A percentile compares a stretch with the other conserved stretches of the same genome.
Evolutionary conservation across 2,888 invertebrate genomes (phyloP).

Genomic region (Cerceris ruficornis): DNA sequence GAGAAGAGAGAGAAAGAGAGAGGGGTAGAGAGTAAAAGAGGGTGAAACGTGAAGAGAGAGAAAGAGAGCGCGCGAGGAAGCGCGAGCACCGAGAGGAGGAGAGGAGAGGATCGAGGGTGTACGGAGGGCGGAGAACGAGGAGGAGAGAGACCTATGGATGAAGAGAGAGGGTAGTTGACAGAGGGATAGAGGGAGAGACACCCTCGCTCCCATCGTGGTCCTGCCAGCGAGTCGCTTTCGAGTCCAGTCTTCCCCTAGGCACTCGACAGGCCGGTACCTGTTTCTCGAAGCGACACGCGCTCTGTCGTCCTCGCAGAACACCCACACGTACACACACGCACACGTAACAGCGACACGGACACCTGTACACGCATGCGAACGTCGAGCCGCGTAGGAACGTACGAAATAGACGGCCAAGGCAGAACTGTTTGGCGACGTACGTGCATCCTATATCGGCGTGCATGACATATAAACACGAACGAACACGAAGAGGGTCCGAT

Average conservation of each 20-base stretch:
- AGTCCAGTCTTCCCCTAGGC: slow-evolving; percentile 80
- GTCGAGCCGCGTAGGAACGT: slow-evolving; percentile 11
- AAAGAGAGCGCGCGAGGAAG: slow-evolving; percentile 39
- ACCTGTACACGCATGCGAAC: not conserved
- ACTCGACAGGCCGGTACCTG: slow-evolving; percentile 76
- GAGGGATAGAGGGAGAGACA: slow-evolving; percentile 37
- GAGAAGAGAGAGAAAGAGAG: slow-evolving; percentile 1
- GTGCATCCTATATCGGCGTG: slow-evolving; percentile 7
- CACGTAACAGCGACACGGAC: slow-evolving; percentile 26
- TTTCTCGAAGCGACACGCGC: slow-evolving; percentile 63
- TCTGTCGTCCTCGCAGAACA: slow-evolving; percentile 56
- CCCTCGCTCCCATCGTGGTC: slow-evolving; percentile 58
- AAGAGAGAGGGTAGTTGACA: slow-evolving; percentile 27
- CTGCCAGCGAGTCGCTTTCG: slow-evolving; percentile 68
- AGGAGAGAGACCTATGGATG: slow-evolving; percentile 30
- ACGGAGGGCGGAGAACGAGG: slow-evolving; percentile 18
- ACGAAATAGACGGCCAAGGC: slow-evolving; percentile 15
- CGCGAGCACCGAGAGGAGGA: slow-evolving; percentile 36
- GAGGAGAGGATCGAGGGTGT: slow-evolving; percentile 23
- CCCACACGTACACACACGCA: slow-evolving; percentile 23
- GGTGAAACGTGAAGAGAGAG: slow-evolving; percentile 17
- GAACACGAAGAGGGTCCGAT: slow-evolving; percentile 8
- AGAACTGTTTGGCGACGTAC: not conserved
- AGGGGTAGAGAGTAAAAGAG: slow-evolving; percentile 4
- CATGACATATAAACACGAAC: slow-evolving; percentile 23